These are phyloP conservation scores for Ochotona princeps DNA, from an alignment of 2,113 vertebrate genomes.

Conservation along the genomic window DNA sequence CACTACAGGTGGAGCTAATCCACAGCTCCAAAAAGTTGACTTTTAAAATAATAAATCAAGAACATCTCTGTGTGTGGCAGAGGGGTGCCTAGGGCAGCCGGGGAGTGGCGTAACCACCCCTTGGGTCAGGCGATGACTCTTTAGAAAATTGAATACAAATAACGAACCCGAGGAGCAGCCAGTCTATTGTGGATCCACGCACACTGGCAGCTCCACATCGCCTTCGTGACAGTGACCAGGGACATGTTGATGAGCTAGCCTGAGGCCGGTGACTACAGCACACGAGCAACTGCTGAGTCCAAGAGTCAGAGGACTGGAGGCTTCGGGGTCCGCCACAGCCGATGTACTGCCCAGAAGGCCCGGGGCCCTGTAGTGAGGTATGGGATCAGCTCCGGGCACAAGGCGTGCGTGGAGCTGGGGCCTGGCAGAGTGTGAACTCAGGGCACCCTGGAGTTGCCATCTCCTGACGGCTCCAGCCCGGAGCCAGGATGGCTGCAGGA, in stretches of 20 bases:
- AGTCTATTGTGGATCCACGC: background rate
- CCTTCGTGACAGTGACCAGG: too few relatives aligned
- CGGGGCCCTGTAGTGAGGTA: background rate
- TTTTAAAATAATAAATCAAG: background rate
- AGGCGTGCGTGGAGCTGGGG: background rate
- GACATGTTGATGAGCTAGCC: too few relatives aligned
- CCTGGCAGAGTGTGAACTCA: background rate
- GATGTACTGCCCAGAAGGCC: background rate
- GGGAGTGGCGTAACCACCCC: background rate
- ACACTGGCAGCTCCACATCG: background rate
- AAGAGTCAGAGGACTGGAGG: background rate
- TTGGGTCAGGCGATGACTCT: background rate
- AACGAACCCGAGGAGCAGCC: background rate
- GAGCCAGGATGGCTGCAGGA: background rate
- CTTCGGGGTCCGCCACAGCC: background rate
- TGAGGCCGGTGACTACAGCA: background rate
- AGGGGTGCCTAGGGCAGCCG: too few relatives aligned
- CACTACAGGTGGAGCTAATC: too few relatives aligned
- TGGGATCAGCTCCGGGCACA: background rate
- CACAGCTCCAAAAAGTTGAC: background rate
- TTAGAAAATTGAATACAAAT: background rate
- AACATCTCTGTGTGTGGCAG: background rate
- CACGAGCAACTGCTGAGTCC: background rate
- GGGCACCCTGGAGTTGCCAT: background rate
- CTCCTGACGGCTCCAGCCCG: too few relatives aligned